Base-by-base conservation (phyloP, 2,888 invertebrate genomes). In the Meloe dianella region DNA sequence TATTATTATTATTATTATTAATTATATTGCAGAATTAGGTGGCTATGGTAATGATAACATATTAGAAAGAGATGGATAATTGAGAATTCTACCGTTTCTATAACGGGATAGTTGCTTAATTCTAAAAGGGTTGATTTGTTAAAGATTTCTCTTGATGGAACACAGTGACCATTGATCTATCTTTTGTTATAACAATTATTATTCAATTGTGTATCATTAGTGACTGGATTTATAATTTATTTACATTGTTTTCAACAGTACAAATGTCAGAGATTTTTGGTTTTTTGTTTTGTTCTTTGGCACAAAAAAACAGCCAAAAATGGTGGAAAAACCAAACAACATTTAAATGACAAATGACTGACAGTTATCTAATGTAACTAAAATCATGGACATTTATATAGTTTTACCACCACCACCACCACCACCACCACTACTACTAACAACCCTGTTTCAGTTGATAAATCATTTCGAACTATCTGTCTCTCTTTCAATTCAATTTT, bases 371-470 rank as follows among this genome's bases (percentile, higher is more conserved):
- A 51, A 51, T 51, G 22, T 51, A 51, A 51, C 51, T 22, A 51
- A 51, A 51, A 51, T 51, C 22, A 51, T 51, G 22, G 51, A 51
- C 24, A 51, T 22, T 51, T 51, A 51, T 12, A 51, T 51, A 12
- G 20, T 51, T 51, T 24, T 24, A 51, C 20, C 24, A 24, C 12
- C 22, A 51, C 41, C n/a, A n/a, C 6, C 41, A 41, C 41, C 2
- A n/a, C n/a, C 41, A 41, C n/a, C 41, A 20, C 47, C 17, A 17
- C 9, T 5, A 10, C 20, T 2, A 47, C 20, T 10, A 47, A 47
- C 51, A 51, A 22, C 51, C 22, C 51, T 51, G 12, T 51, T 51
- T 51, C 12, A 51, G 51, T 51, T 51, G 51, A 24, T 51, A 51
- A 22, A 51, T 51, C 24, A 24, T 51, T 22, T 4, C 17, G 20